Evolutionary conservation across 2,797 vertebrate genomes (phyloP).

Genomic region (Anguilla pacifica): DNA sequence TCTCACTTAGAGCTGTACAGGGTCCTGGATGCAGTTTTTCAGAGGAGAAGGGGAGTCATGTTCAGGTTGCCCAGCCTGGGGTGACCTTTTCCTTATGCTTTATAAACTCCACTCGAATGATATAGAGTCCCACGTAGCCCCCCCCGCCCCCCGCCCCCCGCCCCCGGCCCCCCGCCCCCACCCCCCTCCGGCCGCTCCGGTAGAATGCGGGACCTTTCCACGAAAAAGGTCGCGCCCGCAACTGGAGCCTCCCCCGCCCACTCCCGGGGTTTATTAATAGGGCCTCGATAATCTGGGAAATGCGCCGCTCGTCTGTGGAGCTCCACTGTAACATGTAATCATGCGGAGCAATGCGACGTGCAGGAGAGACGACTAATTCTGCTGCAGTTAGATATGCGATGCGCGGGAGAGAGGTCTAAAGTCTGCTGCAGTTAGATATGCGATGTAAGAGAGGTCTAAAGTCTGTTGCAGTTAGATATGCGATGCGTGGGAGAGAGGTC

Average conservation of each 20-base stretch:
- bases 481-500: too few species aligned
- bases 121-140: constrained; percentile 27
- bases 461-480: neutral
- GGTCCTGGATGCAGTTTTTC: neutral
- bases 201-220: constrained; percentile 69
- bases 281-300: constrained; percentile 52
- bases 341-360: neutral
- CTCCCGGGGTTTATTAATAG: constrained; percentile 69
- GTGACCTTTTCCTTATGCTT: constrained; percentile 42
- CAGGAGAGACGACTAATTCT: neutral
- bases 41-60: neutral
- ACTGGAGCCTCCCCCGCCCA: constrained; percentile 64
- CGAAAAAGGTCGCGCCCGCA: constrained; percentile 76
- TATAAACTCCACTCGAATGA: constrained; percentile 32
- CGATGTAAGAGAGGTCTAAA: too few species aligned
- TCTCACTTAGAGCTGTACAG: neutral
- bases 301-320: constrained; percentile 1
- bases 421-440: too few species aligned
- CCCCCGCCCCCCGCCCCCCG: constrained; percentile 30
- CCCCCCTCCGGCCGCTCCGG: constrained; percentile 34
- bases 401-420: neutral
- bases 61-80: neutral
- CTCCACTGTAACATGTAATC: neutral
- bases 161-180: constrained; percentile 30
- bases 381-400: neutral